These are phyloP conservation scores for Drosophila niveifrons DNA, from an alignment of 2,888 invertebrate genomes.

Conservation along the genomic window DNA sequence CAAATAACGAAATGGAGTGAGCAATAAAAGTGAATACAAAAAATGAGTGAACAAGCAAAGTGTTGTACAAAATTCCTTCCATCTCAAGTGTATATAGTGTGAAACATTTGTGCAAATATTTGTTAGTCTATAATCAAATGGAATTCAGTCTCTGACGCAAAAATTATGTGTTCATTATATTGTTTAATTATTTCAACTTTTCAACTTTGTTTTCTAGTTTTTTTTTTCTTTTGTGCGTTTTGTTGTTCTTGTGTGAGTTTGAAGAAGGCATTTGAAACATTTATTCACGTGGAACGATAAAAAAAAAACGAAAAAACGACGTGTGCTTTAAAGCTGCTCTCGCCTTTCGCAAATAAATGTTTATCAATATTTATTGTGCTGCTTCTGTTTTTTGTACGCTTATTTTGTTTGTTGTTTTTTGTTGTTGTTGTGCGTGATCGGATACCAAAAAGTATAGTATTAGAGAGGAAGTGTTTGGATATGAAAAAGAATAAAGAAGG, in stretches of 20 bases:
- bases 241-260: slow-evolving; percentile 13
- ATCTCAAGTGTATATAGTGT: slow-evolving; percentile 44
- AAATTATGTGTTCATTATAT: slow-evolving; percentile 55
- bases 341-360: slow-evolving; percentile 52
- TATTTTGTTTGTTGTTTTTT: slow-evolving; percentile 18
- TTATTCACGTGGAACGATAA: slow-evolving; percentile 64
- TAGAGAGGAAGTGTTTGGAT: slow-evolving; percentile 29
- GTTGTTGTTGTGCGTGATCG: slow-evolving; percentile 44
- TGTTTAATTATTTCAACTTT: slow-evolving; percentile 25
- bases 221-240: slow-evolving; percentile 30
- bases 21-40: slow-evolving; percentile 34
- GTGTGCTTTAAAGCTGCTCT: slow-evolving; percentile 25
- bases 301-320: slow-evolving; percentile 9
- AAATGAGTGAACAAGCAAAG: slow-evolving; percentile 30
- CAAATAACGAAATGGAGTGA: slow-evolving; percentile 4
- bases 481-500: slow-evolving; percentile 18
- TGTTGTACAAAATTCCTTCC: slow-evolving; percentile 53
- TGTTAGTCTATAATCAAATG: slow-evolving; percentile 51
- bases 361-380: slow-evolving; percentile 80
- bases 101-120: slow-evolving; percentile 81
- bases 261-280: slow-evolving; percentile 73
- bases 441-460: slow-evolving; percentile 52
- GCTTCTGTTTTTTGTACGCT: slow-evolving; percentile 41
- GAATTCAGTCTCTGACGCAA: slow-evolving; percentile 27
- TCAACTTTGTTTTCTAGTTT: too few species aligned